Conservation (phyloP, 2,888 invertebrate genomes). For the Philopedon plagiatum region DNA sequence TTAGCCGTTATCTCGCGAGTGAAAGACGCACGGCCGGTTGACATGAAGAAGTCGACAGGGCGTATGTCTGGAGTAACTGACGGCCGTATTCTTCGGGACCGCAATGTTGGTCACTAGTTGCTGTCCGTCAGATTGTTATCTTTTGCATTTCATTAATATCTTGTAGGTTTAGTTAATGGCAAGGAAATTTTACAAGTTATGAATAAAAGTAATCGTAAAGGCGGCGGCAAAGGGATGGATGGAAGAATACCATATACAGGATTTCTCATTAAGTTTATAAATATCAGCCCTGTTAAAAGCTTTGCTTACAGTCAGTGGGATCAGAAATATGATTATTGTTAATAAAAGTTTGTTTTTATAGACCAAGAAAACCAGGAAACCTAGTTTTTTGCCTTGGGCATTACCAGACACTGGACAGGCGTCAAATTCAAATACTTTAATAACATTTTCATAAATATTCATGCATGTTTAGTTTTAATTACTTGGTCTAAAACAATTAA, state of each 20-base stretch:
- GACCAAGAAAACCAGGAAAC: neutral
- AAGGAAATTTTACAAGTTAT: slow-evolving; percentile 39
- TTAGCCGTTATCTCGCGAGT: slow-evolving; percentile 55
- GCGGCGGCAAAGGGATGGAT: neutral
- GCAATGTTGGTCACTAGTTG: slow-evolving; percentile 46
- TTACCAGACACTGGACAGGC: neutral
- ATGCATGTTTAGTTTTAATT: neutral
- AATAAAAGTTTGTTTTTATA: no score
- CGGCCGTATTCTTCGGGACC: slow-evolving; percentile 44
- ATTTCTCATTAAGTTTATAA: no score
- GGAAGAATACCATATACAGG: no score
- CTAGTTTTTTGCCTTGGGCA: neutral
- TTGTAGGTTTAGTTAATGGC: slow-evolving; percentile 41
- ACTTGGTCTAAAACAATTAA: neutral
- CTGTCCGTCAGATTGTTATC: slow-evolving; percentile 45
- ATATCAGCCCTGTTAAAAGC: no score
- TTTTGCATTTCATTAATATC: slow-evolving; percentile 47
- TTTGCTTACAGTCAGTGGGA: no score
- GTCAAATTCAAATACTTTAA: neutral
- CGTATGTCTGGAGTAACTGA: slow-evolving; percentile 52
- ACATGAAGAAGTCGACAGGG: slow-evolving; percentile 60
- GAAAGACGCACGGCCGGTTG: slow-evolving; percentile 56
- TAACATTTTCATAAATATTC: neutral
- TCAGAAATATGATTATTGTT: no score
- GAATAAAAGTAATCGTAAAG: neutral